Base-by-base conservation (phyloP, 2,888 invertebrate genomes). In the Margaritifera margaritifera region DNA sequence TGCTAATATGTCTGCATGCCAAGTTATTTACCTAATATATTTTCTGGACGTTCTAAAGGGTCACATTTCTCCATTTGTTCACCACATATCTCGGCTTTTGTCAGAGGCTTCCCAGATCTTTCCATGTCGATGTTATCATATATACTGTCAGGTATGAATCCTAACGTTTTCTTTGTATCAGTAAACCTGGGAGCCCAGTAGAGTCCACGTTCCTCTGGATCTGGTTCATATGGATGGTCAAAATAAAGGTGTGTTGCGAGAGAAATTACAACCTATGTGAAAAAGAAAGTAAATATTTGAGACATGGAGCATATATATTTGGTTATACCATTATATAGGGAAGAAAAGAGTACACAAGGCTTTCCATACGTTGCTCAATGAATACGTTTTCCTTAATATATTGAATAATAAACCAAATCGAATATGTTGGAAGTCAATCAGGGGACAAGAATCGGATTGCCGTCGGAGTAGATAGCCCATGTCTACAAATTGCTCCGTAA, bases 181-280 rank as follows among this genome's bases (percentile, higher is more conserved):
- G 84, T 81, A 69, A 79, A 88, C 19, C 87, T 77, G 0, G 87
- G 76, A 0, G 88, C 88, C 89, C 89, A 89, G 71, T 86, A 85
- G 25, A 86, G 68, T 4, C 89, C 89, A 27, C 86, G 75, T 68
- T 87, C 87, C 64, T 80, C 78, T 0, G 86, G 78, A 80, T 62
- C 82, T 64, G 84, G 85, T 64, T 86, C 86, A 60, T 87, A 80
- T 6, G 86, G 86, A 54, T 87, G 87, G 68, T 87, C 86, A 64
- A 86, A 81, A 66, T 86, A 87, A 8, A 84, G 68, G 58, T 84
- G 82, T 31, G 86, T 86, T 2, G 82, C 86, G 61, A 83, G 85
- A 2, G 86, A 80, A 80, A 87, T 75, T 1, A 87, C 79, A 6
- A 86, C 84, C 88, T 88, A 27, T 4, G 4, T 27, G 27, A 27